A percentile compares a stretch with the other conserved stretches of the same genome.
Evolutionary conservation across 2,113 vertebrate species (phyloP).

Genomic region (Morone saxatilis): DNA sequence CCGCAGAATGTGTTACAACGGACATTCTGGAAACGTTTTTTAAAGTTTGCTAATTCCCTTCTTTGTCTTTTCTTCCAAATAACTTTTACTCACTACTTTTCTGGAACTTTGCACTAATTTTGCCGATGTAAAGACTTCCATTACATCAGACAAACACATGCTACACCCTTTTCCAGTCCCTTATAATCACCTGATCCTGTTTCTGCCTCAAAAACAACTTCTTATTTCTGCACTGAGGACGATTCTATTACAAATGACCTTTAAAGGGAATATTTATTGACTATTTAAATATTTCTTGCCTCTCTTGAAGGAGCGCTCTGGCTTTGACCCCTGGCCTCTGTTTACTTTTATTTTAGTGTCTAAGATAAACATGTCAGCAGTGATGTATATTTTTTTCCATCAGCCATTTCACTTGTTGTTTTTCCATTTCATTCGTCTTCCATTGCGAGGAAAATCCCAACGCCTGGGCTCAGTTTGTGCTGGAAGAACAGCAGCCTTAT

Average conservation of each 20-base stretch:
- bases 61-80: not conserved
- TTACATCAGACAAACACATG: slow-evolving; percentile 22
- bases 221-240: not conserved
- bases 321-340: slow-evolving; percentile 52
- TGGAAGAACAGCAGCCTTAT: slow-evolving; percentile 38
- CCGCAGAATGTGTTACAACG: too few relatives aligned
- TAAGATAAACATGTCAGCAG: slow-evolving; percentile 50
- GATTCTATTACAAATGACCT: slow-evolving; percentile 6
- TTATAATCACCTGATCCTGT: not conserved
- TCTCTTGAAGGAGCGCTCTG: slow-evolving; percentile 16
- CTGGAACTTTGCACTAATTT: not conserved
- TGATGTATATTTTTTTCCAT: slow-evolving; percentile 51
- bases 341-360: slow-evolving; percentile 45
- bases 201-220: not conserved
- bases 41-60: not conserved
- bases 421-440: slow-evolving; percentile 34
- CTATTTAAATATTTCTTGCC: slow-evolving; percentile 13
- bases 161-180: not conserved
- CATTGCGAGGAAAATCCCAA: slow-evolving; percentile 24
- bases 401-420: slow-evolving; percentile 24
- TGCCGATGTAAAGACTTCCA: slow-evolving; percentile 1
- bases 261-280: slow-evolving; percentile 38
- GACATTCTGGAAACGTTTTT: not conserved
- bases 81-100: not conserved
- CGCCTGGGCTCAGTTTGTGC: not conserved